Base-by-base conservation (phyloP, 2,888 invertebrate species). In the Bombylius discolor region DNA sequence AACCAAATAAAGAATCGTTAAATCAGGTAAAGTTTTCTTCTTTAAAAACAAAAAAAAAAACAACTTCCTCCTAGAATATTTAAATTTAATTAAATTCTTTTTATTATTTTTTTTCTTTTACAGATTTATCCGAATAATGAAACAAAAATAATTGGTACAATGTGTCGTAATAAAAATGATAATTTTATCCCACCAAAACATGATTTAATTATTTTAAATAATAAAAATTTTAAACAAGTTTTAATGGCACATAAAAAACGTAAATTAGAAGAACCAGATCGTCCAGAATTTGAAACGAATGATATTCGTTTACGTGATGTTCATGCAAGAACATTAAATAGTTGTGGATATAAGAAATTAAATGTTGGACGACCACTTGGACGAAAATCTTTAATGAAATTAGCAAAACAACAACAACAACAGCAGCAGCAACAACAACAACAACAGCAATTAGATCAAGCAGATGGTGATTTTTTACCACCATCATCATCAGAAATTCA, bases 251-350 rank as follows among this genome's bases (percentile, higher is more conserved):
- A 90, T 67, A 85, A 85, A 67, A 79, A 81, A 58, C 77, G 87
- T 61, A 82, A 87, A 70, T 73, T 82, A 47, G 82, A 83, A 57
- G 81, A 82, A 67, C 83, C 85, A 71, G 79, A 80, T 64, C 83
- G 87, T 68, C 84, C 86, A 23, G 89, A 89, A 69, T 76, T 89
- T 53, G 85, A 86, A 65, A 87, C 85, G 13, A 79, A 81, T 63
- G 87, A 85, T 51, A 84, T 92, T 62, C 83, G 84, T 9, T 71
- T 92, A 53, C 81, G 85, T 63, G 91, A 85, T 60, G 69, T 74
- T 12, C 70, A 70, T 58, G 68, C 69, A 4, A 64, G 74, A 23
- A 71, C 74, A 1, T 71, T 73, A 60, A 66, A 73, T 58, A 67
- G 69, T 11, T 36, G 36, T 36, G 70, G 66, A 49, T 70, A 71